phyloP scores from a whole-genome alignment of 2,888 invertebrate species.

The Pycnomerus fuliginosus region DNA sequence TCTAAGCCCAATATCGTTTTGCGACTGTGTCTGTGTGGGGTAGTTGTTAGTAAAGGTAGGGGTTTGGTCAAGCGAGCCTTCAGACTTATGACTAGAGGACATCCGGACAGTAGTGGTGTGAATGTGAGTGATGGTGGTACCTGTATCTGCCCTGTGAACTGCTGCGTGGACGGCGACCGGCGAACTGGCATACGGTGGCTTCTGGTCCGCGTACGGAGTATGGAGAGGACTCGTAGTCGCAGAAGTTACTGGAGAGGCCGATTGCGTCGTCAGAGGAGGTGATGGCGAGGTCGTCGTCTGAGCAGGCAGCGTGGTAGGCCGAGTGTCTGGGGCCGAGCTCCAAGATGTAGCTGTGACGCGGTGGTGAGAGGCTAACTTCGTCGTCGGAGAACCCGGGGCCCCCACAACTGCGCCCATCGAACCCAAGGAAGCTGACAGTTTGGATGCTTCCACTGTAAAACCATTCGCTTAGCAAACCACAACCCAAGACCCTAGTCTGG shows the following conservation, averaged over 20 bases:
- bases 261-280: constrained; percentile 53
- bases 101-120: constrained; percentile 54
- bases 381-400: constrained; percentile 83
- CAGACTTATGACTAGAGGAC: constrained; percentile 60
- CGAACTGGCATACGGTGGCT: constrained; percentile 50
- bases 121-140: constrained; percentile 44
- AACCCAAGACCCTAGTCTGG: too few relatives aligned
- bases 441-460: constrained; percentile 52
- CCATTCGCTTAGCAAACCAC: too few relatives aligned
- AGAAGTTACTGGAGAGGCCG: constrained; percentile 52
- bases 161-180: constrained; percentile 56
- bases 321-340: constrained; percentile 60
- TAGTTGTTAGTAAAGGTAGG: constrained; percentile 40
- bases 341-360: constrained; percentile 62
- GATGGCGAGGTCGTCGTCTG: constrained; percentile 48
- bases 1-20: constrained; percentile 46
- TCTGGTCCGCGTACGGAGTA: constrained; percentile 36
- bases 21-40: constrained; percentile 52
- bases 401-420: constrained; percentile 55
- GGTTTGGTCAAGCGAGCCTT: constrained; percentile 56
- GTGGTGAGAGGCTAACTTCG: constrained; percentile 70
- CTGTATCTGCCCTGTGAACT: constrained; percentile 57
- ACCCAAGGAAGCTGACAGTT: constrained; percentile 61
- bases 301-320: constrained; percentile 54
- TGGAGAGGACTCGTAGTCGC: constrained; percentile 51